These are phyloP conservation scores for Tragelaphus buxtoni DNA, from an alignment of 2,113 vertebrate species.

Conservation along the genomic window DNA sequence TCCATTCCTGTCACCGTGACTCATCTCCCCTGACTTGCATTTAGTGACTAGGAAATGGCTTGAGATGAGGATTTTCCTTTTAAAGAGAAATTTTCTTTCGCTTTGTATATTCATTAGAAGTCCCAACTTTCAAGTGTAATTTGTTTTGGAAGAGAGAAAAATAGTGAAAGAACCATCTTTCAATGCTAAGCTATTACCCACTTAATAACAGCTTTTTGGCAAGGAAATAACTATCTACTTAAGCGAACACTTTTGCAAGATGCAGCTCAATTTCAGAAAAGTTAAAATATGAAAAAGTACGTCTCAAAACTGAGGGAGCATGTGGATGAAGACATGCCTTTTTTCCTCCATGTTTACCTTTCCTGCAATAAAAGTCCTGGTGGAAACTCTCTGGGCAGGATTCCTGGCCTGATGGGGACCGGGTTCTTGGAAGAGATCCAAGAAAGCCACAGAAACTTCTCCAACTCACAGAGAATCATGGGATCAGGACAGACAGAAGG, in stretches of 20 bases:
- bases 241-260: neutral
- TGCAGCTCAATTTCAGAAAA: neutral
- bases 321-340: neutral
- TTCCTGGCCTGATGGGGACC: neutral
- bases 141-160: neutral
- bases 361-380: constrained; percentile 51
- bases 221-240: neutral
- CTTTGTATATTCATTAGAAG: neutral
- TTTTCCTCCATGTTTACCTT: neutral
- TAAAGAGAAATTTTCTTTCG: constrained; percentile 12
- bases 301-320: neutral
- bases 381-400: neutral
- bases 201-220: neutral
- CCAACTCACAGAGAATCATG: neutral
- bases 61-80: neutral
- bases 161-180: neutral
- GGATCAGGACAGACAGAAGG: neutral
- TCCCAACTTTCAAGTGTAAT: constrained; percentile 41
- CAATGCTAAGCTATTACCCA: neutral
- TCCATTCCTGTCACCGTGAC: neutral
- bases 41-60: neutral
- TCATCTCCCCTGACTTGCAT: neutral
- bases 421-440: neutral
- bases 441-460: neutral
- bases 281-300: neutral